Evolutionary conservation across 2,888 invertebrate genomes (phyloP), one percentile per base, ranked within the genome.

Genomic region (Oligia strigilis): DNA sequence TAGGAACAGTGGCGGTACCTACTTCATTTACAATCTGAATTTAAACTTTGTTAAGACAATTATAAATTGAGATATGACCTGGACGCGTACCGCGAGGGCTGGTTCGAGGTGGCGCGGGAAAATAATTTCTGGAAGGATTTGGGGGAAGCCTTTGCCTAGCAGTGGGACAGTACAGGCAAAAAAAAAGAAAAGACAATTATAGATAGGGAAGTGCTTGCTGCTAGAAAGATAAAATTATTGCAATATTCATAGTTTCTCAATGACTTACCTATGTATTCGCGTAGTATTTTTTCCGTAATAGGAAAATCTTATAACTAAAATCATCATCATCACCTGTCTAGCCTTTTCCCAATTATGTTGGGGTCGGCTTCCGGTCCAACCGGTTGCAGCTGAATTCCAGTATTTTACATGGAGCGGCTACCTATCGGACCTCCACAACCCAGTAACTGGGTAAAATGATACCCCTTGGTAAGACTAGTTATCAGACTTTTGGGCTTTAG

Each of bases 11-110:
- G 46, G 49, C 40, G 4, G 64, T 65, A 43, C 52, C 74, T 40
- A 40, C 5, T 40, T 72, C 67, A 87, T 79, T 78, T 76, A 19
- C 19, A 8, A 62, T 70, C 36, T 52, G 5, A n/a, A 52, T 65
- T 29, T 58, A 13, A n/a, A 36, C 17, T 49, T 82, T 43, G 23
- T 1, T 60, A n/a, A 36, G n/a, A 36, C 52, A 80, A n/a, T 84
- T 46, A 64, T 17, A 36, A 46, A 46, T 46, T 1, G 0, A 46
- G 9, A 46, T 46, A 46, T 11, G 46, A 1, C 9, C 9, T 46
- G 46, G 43, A 46, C 46, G 46, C 43, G 43, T 43, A 43, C 43
- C 43, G 1, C 46, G 46, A 46, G 9, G 46, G 46, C 9, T 46
- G 46, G 46, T 46, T 9, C 46, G 43, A 43, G 29, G 29, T 29